A percentile compares a stretch with the other conserved stretches of the same genome.
These are phyloP conservation scores for Hypomecis atomaria DNA, from an alignment of 2,888 invertebrate species.

Conservation along the genomic window DNA sequence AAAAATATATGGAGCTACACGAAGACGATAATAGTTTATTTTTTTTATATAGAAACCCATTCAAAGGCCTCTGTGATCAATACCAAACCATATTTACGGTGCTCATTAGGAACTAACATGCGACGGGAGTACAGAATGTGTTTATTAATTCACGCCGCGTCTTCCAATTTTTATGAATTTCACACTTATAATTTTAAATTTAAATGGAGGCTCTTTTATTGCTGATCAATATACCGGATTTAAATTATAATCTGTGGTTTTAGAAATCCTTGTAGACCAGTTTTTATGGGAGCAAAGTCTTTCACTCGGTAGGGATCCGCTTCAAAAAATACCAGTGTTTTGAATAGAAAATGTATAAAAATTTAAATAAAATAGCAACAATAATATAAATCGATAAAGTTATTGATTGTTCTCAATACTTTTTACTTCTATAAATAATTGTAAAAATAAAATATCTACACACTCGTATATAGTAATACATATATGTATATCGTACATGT, in stretches of 20 bases:
- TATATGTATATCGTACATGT: conserved; percentile 39
- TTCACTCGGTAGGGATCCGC: background rate
- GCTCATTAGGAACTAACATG: conserved; percentile 75
- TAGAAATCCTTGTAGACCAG: conserved; percentile 47
- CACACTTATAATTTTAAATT: conserved; percentile 62
- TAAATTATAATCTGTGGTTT: conserved; percentile 22
- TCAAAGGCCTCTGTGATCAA: background rate
- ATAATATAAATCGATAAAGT: no score
- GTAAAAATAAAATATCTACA: background rate
- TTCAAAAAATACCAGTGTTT: no score
- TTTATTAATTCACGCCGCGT: conserved; percentile 77
- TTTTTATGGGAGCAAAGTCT: conserved; percentile 43
- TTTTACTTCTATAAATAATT: background rate
- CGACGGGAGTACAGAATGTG: conserved; percentile 75
- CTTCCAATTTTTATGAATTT: conserved; percentile 63
- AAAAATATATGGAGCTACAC: no score
- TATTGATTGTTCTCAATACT: background rate
- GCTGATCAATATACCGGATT: conserved; percentile 38
- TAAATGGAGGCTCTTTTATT: conserved; percentile 42
- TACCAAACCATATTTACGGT: conserved; percentile 58
- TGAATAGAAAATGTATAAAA: no score
- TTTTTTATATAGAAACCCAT: no score
- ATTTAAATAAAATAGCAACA: no score
- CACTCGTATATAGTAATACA: no score
- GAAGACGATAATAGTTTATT: no score